Evolutionary conservation across 2,888 invertebrate genomes (phyloP).

Genomic region (Brachyptera putata): DNA sequence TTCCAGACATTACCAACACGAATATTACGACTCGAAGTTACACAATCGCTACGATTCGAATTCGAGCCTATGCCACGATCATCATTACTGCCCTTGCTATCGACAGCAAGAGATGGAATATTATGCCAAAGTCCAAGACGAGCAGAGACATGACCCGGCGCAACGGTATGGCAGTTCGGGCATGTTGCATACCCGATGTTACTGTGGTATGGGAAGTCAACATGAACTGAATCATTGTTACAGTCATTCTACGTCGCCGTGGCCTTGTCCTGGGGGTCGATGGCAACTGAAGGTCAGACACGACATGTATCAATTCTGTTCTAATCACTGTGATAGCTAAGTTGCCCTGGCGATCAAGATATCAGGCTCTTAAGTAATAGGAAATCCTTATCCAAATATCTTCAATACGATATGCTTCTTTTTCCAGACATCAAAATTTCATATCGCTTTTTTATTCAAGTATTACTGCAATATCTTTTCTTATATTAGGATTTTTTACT

Average conservation of each 20-base stretch:
- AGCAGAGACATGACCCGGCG: conserved; percentile 50
- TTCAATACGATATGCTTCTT: too few species aligned
- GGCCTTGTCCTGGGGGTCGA: conserved; percentile 14
- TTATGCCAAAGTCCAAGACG: conserved; percentile 43
- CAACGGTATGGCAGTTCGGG: conserved; percentile 49
- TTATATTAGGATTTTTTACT: too few species aligned
- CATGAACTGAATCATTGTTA: conserved; percentile 22
- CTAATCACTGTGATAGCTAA: too few species aligned
- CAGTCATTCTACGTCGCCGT: conserved; percentile 11
- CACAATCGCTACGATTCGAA: not conserved
- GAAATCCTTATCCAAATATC: too few species aligned
- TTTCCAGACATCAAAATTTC: too few species aligned
- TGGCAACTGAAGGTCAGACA: too few species aligned
- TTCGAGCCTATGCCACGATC: not conserved
- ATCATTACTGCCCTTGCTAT: not conserved
- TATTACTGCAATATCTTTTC: too few species aligned
- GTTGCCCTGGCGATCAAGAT: too few species aligned
- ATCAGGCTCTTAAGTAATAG: too few species aligned
- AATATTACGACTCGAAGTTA: not conserved
- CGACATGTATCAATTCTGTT: too few species aligned
- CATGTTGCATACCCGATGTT: conserved; percentile 49
- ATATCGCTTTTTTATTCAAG: too few species aligned
- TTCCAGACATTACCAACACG: not conserved
- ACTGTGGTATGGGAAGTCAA: conserved; percentile 42
- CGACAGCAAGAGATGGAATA: not conserved